Conservation (phyloP, 2,113 vertebrate genomes). For the Dicerorhinus sumatrensis region DNA sequence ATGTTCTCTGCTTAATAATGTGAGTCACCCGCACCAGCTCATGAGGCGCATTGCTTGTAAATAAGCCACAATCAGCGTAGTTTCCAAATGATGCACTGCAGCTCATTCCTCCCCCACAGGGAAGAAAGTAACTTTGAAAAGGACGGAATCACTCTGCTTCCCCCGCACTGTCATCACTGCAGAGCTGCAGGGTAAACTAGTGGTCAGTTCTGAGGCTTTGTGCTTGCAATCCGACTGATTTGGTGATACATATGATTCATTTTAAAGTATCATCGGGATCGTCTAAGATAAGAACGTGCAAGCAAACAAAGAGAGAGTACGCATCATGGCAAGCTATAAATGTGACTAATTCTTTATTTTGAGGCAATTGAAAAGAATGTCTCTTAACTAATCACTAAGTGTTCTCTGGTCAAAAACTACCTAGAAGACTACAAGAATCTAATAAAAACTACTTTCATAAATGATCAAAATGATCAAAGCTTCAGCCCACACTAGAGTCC, state of each 20-base stretch:
- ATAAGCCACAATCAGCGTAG: conserved; percentile 21
- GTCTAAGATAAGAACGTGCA: neutral
- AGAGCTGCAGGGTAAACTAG: neutral
- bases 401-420: neutral
- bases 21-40: conserved; percentile 53
- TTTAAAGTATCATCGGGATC: neutral
- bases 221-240: neutral
- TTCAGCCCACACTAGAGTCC: neutral
- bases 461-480: neutral
- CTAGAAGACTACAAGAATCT: neutral
- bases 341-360: neutral
- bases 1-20: conserved; percentile 51
- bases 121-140: conserved; percentile 52
- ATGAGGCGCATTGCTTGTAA: conserved; percentile 54
- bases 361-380: neutral
- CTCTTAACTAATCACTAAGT: neutral
- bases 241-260: neutral
- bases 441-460: neutral
- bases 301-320: neutral
- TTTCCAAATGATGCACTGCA: conserved; percentile 12
- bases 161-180: neutral
- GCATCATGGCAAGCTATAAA: neutral
- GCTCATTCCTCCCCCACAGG: neutral
- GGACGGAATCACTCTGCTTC: neutral
- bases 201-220: neutral